Evolutionary conservation across 2,797 vertebrate species (phyloP), one percentile per base, ranked within the genome.

Genomic region (Leptodactylus fallax): DNA sequence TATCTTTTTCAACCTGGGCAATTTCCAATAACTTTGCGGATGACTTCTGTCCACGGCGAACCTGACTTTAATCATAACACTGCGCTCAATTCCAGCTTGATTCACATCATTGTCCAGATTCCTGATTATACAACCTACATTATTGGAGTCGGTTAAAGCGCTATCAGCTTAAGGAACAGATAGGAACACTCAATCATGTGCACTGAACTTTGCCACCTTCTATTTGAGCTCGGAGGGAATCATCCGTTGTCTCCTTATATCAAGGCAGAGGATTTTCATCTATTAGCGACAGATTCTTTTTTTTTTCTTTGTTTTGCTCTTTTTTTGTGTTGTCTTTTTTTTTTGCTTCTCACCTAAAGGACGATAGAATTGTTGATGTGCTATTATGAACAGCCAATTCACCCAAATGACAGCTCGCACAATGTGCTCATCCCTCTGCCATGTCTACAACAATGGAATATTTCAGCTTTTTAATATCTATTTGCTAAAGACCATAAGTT

Each of bases 1-100:
- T 85, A 85, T 85, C 83, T 74, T 25, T 61, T 85, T 85, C 83
- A 63, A 85, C 72, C 83, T 77, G 69, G 56, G 83, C 71, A 85
- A 85, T 85, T 85, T 85, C 83, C 83, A 85, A 85, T 85, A 85
- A 85, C 83, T 85, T 85, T 85, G 83, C 58, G 83, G 83, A 85
- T 85, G 83, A 85, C 83, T 85, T 85, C 71, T 85, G 83, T 85
- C 83, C 55, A 25, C 21, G 36, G 17, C 19, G 67, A 45, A 27
- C 81, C 65, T 84, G 58, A 63, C 83, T 85, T 85, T 85, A 85
- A 85, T 85, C 83, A 85, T 85, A 76, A 85, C 83, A 61, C 77
- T 21, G 56, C 69, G 9, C 72, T 85, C 83, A 51, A 77, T 85
- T 85, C 83, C 56, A 77, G 83, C 83, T 49, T 61, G 83, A 85